These are phyloP conservation scores for Trichonephila clavata DNA, from an alignment of 1,140 invertebrate genomes.

Conservation along the genomic window DNA sequence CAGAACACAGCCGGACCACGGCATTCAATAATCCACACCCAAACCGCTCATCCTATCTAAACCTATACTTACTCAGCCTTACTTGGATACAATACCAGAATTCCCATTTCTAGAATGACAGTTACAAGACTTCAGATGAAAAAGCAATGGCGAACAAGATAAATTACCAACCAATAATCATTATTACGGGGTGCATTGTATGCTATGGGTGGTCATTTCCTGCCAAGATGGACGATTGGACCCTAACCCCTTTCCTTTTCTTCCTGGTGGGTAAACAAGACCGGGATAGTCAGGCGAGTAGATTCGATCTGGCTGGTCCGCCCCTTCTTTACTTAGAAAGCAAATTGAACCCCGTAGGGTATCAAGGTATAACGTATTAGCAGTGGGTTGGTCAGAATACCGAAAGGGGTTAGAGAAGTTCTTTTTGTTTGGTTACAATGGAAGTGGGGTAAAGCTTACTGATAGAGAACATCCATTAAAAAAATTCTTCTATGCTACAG, in stretches of 20 bases:
- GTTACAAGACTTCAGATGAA: background rate
- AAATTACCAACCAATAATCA: constrained; percentile 6
- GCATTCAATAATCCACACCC: background rate
- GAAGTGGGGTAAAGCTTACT: background rate
- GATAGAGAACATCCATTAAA: no score
- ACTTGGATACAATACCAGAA: background rate
- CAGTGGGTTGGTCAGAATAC: background rate
- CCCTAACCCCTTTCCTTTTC: background rate
- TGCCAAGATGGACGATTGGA: background rate
- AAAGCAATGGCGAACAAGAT: background rate
- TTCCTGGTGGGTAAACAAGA: background rate
- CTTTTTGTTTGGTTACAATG: background rate
- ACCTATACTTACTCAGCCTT: background rate
- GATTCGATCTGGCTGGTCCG: background rate
- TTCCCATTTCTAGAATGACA: background rate
- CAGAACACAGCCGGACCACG: background rate
- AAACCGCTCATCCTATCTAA: background rate
- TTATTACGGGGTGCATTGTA: constrained; percentile 17
- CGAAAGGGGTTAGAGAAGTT: background rate
- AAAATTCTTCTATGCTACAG: no score
- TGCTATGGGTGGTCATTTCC: background rate
- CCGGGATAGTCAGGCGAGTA: background rate
- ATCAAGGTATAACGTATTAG: background rate
- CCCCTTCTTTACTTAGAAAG: background rate
- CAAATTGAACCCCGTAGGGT: background rate